Conservation (phyloP, 2,113 vertebrate genomes). For the Dromas ardeola region DNA sequence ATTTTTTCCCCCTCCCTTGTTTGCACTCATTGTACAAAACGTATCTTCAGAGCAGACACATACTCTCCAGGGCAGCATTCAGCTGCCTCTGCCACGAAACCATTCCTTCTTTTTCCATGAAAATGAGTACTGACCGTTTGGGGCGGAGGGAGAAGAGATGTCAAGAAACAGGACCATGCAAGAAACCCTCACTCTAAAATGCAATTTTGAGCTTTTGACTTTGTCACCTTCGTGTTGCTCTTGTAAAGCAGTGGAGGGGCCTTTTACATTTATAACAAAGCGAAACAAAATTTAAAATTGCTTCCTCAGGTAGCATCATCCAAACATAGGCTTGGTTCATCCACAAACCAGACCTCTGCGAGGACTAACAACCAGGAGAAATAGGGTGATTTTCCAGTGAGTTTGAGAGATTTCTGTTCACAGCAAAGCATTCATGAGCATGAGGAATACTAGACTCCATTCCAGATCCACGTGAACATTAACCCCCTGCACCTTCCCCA, state of each 20-base stretch:
- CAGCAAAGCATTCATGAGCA: not conserved
- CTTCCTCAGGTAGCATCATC: not conserved
- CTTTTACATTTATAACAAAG: not conserved
- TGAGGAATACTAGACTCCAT: not conserved
- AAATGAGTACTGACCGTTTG: not conserved
- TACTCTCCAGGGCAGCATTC: not conserved
- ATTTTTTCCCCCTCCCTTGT: not conserved
- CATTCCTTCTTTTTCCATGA: not conserved
- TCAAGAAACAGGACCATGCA: not conserved
- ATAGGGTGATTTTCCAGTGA: not conserved
- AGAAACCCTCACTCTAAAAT: not conserved
- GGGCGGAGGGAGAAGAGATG: accelerated
- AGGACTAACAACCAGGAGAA: not conserved
- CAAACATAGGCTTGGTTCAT: not conserved
- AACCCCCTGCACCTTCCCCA: not conserved
- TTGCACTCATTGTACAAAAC: not conserved
- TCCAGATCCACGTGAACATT: not conserved
- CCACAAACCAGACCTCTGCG: not conserved
- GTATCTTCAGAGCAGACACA: not conserved
- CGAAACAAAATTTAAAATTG: not conserved
- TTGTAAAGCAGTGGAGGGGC: not conserved
- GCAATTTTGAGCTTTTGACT: not conserved
- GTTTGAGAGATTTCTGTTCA: not conserved
- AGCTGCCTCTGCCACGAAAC: not conserved
- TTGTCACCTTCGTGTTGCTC: not conserved